Evolutionary conservation across 1,140 invertebrate species (phyloP).

Genomic region (Proales similis): DNA sequence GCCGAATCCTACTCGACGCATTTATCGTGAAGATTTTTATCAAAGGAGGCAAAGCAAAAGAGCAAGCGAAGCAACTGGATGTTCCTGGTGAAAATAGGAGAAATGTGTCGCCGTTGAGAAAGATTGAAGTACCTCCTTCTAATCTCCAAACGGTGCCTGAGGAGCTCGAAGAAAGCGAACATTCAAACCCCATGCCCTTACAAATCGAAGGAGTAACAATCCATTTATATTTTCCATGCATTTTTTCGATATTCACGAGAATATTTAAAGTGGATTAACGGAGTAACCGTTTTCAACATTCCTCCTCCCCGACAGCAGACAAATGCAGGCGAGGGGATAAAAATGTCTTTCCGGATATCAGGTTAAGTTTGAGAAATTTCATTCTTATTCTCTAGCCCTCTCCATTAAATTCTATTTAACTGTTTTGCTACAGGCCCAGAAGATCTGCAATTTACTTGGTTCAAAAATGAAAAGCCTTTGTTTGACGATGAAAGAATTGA

Average conservation of each 20-base stretch:
- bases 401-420: too few species aligned
- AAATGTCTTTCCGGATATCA: conserved; percentile 7
- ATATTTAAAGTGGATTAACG: conserved; percentile 3
- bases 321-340: conserved; percentile 18
- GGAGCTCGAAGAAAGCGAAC: conserved; percentile 8
- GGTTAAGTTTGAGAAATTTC: background rate
- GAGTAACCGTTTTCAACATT: background rate
- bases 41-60: background rate
- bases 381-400: background rate
- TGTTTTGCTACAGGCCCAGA: background rate
- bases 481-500: conserved; percentile 31
- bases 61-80: conserved; percentile 7
- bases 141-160: conserved; percentile 24
- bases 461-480: conserved; percentile 24
- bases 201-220: background rate
- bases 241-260: background rate
- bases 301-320: background rate
- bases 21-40: background rate
- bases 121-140: conserved; percentile 28
- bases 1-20: background rate
- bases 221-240: background rate
- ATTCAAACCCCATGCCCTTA: background rate
- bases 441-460: conserved; percentile 3
- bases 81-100: too few species aligned
- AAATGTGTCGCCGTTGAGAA: conserved; percentile 17